These are phyloP conservation scores for Germaria angustata DNA, from an alignment of 2,888 invertebrate genomes.

Conservation along the genomic window DNA sequence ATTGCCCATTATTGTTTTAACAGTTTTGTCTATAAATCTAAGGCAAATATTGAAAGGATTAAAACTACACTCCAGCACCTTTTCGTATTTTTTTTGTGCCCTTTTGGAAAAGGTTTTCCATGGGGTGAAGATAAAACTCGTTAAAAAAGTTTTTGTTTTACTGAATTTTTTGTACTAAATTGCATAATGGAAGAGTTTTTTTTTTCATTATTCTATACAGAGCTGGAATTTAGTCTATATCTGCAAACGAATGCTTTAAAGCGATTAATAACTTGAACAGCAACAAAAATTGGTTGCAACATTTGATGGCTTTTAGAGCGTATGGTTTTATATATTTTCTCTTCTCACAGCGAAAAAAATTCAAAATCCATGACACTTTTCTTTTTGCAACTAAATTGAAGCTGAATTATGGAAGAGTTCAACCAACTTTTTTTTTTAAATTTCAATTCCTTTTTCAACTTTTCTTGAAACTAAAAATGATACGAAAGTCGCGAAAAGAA, in stretches of 20 bases:
- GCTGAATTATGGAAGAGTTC: background rate
- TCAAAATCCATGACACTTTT: background rate
- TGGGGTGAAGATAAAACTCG: background rate
- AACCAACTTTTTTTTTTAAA: background rate
- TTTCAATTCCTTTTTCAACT: too few species aligned
- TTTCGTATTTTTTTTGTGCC: background rate
- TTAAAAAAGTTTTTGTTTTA: background rate
- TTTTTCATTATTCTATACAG: background rate
- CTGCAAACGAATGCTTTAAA: slow-evolving; percentile 41
- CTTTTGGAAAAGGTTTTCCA: background rate
- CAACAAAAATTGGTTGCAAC: slow-evolving; percentile 32
- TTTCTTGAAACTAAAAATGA: too few species aligned
- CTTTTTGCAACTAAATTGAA: background rate
- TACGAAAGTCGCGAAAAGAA: too few species aligned
- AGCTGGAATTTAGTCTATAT: background rate
- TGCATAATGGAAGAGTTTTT: slow-evolving; percentile 3
- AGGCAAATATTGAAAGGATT: slow-evolving; percentile 53
- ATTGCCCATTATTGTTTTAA: slow-evolving; percentile 45
- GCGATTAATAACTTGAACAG: slow-evolving; percentile 40
- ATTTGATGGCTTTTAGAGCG: slow-evolving; percentile 20
- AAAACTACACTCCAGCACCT: slow-evolving; percentile 25
- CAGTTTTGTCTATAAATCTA: slow-evolving; percentile 51
- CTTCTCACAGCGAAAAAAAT: background rate
- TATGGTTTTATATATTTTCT: background rate
- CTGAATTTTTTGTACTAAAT: background rate